Percentiles rank a stretch among this genome's conserved stretches.
Evolutionary conservation across 2,888 invertebrate species (phyloP).

Genomic region (Drosophila anomalata): DNA sequence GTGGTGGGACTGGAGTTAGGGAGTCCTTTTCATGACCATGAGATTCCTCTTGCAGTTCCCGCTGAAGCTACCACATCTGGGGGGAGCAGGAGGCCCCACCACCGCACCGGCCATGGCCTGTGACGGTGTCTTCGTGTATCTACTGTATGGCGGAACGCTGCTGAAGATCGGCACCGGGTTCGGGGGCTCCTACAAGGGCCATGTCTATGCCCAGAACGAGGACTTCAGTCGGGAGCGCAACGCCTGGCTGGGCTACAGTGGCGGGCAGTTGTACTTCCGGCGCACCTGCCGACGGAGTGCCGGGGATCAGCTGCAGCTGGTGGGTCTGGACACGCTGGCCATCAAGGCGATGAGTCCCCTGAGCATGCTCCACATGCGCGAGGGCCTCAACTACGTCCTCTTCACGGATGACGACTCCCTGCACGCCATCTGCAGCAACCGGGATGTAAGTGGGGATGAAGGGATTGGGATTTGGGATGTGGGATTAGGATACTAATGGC

Average conservation of each 20-base stretch:
- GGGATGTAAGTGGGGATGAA: conserved; percentile 87
- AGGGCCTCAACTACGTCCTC: conserved; percentile 82
- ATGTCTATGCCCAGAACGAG: conserved; percentile 92
- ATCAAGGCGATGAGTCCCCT: conserved; percentile 84
- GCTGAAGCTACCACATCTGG: conserved; percentile 62
- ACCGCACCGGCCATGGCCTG: conserved; percentile 88
- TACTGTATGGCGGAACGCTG: conserved; percentile 92
- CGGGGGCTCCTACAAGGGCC: conserved; percentile 96
- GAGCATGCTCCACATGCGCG: conserved; percentile 80
- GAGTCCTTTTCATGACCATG: no score
- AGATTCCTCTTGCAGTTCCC: conserved; percentile 68
- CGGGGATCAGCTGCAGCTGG: conserved; percentile 83
- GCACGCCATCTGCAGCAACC: conserved; percentile 91
- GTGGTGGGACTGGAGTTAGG: neutral
- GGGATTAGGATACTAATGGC: neutral
- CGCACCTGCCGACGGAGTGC: conserved; percentile 85
- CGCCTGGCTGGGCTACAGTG: conserved; percentile 94
- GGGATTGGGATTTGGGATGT: neutral
- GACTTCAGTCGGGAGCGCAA: conserved; percentile 92
- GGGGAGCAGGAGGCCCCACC: neutral
- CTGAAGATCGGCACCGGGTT: conserved; percentile 98
- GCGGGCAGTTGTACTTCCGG: conserved; percentile 92
- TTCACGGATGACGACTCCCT: conserved; percentile 92
- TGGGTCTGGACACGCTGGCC: conserved; percentile 84
- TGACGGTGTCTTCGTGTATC: conserved; percentile 95